Base-by-base conservation (phyloP, 2,113 vertebrate species). In the Cyrtonyx montezumae region DNA sequence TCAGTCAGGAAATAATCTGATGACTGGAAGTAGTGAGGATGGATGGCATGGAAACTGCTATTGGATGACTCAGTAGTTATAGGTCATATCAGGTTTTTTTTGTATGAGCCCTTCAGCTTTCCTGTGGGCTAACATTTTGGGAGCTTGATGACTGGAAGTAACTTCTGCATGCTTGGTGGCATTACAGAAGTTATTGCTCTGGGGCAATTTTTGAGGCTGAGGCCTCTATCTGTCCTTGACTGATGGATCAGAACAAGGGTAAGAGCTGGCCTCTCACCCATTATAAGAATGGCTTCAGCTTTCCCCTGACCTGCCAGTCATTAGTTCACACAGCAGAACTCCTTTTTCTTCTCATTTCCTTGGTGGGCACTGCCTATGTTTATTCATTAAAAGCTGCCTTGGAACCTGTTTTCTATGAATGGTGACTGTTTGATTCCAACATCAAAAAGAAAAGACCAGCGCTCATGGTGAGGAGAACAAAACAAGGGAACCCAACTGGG, bases 71-170 rank as follows among this genome's bases (percentile, higher is more conserved):
- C 15, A 40, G 13, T 45, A 69, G 3, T 63, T 65, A 30, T 34
- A 28, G 26, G 17, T 62, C 34, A 73, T 19, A 3, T 7, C 25
- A 36, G 34, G 56, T 1, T 0, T 58, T 88, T 49, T 46, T 19
- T 40, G 40, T 21, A 22, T 46, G 51, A 83, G n/a, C 26, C 37
- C 28, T 83, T 86, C 51, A 56, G 20, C 23, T 70, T 37, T 67
- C 34, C 79, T 66, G 15, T 83, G 78, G 37, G 20, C 66, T 90
- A 58, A 80, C 46, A 43, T 32, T 28, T 74, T 32, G 6, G 6
- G 8, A 63, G 45, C 75, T 76, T 90, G 43, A 61, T 90, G 79
- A 66, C 32, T 43, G 53, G 78, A 48, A 73, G 71, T 53, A 67
- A 53, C 53, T 69, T 55, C 45, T 65, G 61, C 5, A 2, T 18